Conservation (phyloP, 2,888 invertebrate genomes). For the Drosophila parthenogenetica region DNA sequence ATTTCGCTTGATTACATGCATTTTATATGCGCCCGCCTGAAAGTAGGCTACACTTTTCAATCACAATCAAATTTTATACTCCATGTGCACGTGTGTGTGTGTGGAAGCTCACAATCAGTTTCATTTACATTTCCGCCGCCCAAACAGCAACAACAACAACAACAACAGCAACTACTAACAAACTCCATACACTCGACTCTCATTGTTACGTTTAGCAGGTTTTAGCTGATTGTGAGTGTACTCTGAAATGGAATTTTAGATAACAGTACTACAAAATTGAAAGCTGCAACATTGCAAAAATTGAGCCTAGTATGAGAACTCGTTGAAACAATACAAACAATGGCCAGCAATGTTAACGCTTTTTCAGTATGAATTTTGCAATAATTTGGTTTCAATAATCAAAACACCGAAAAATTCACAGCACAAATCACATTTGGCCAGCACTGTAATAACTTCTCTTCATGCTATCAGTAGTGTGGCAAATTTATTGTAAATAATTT, state of each 20-base stretch:
- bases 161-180: slow-evolving; percentile 28
- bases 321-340: slow-evolving; percentile 1
- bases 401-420: neutral
- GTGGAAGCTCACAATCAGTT: slow-evolving; percentile 59
- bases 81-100: slow-evolving; percentile 15
- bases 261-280: slow-evolving; percentile 43
- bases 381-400: slow-evolving; percentile 10
- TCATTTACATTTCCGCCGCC: slow-evolving; percentile 69
- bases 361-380: slow-evolving; percentile 9
- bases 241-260: slow-evolving; percentile 51
- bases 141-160: slow-evolving; percentile 36
- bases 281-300: slow-evolving; percentile 38
- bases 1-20: slow-evolving; percentile 79
- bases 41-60: slow-evolving; percentile 81
- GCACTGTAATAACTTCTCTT: neutral
- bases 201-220: slow-evolving; percentile 37
- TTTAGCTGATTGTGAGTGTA: slow-evolving; percentile 31
- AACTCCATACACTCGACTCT: slow-evolving; percentile 16
- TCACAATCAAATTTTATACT: slow-evolving; percentile 80
- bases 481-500: slow-evolving; percentile 5
- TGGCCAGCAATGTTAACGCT: neutral
- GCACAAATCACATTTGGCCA: slow-evolving; percentile 4
- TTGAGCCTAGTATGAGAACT: slow-evolving; percentile 2
- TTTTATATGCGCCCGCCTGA: slow-evolving; percentile 75
- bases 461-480: neutral